Evolutionary conservation across 1,140 invertebrate species (phyloP), one percentile per base, ranked within the genome.

Genomic region (Caerostris darwini): DNA sequence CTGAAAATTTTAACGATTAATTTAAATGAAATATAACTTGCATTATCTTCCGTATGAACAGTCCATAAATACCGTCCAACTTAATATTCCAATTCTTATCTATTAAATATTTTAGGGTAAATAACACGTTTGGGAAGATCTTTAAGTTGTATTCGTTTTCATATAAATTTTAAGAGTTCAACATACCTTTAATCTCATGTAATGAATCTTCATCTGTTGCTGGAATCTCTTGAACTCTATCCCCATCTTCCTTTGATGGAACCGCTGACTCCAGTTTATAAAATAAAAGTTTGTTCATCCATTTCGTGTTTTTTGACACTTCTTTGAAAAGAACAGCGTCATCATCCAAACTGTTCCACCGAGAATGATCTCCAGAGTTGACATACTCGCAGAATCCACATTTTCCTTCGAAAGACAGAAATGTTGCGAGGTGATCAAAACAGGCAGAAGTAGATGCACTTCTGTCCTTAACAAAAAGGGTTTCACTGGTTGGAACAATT

Each of bases 321-420:
- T 92, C 90, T 85, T 14, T 67, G 10, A 85, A 83, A 34, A 77
- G 53, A 53, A n/a, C n/a, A 34, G 83, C 83, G 58, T 93, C 92
- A 53, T 69, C 61, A 53, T 93, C 92, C 19, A 93, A 71, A 58
- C 83, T 77, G n/a, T 93, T 53, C 92, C 92, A 93, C 71, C 83
- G 56, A 58, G 69, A 19, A 50, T 93, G 92, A 3, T 58, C n/a
- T 7, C 92, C 92, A 53, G 92, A 93, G 8, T 93, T 17, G 12
- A 93, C 61, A 77, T 58, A 93, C 50, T 93, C 92, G 17, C 92
- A 93, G 10, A 93, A 50, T 1, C 92, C 92, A 61, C 92, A 93
- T 53, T 69, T 69, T 19, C 56, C 92, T 59, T 87, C 67, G 8
- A 57, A 17, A 17, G 67, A 34, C 7, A 93, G n/a, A 85, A 69